Base-by-base conservation (phyloP, 2,888 invertebrate species). In the Argyresthia albistria region DNA sequence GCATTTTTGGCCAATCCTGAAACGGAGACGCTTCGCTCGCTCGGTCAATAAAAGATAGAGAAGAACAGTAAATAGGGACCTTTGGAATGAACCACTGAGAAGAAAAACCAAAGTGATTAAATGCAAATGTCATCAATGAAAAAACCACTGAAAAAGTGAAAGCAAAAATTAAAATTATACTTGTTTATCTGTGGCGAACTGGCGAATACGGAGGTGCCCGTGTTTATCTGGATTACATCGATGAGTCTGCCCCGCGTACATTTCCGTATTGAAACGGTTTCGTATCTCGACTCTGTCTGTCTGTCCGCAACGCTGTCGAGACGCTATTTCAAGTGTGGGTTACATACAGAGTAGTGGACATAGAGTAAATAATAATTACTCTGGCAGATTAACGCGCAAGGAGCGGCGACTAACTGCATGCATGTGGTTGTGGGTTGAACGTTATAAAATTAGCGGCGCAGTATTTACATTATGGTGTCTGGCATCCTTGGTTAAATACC, bases 271-370 rank as follows among this genome's bases (percentile, higher is more conserved):
- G 60, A 59, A 56, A 53, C 54, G 60, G 57, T 61, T 63, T 60
- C 58, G 52, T 59, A 67, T 69, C 67, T 67, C 67, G 61, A 55
- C 60, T 55, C 59, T 60, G 69, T 66, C 69, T 66, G 60, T 59
- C 56, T 48, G 15, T 45, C 25, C 45, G 57, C 47, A 42, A 43
- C 39, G 50, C 25, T 35, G 35, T 12, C 47, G 47, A 25, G 25
- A 25, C 35, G 47, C 47, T 47, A 47, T 47, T 47, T 47, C 35
- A 47, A 35, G 47, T 35, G 35, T 47, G 12, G n/a, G 35, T 11
- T 11, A 6, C 6, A 42, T 11, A 6, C 6, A 42, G 12, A 10
- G 6, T 42, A 11, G 11, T 42, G 12, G 6, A 12, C 42, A 10
- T 11, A 12, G 12, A 42, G 42, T 11, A 42, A 42, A 42, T 42